Evolutionary conservation across 2,797 vertebrate species (phyloP).

Genomic region (Danio kyathit): DNA sequence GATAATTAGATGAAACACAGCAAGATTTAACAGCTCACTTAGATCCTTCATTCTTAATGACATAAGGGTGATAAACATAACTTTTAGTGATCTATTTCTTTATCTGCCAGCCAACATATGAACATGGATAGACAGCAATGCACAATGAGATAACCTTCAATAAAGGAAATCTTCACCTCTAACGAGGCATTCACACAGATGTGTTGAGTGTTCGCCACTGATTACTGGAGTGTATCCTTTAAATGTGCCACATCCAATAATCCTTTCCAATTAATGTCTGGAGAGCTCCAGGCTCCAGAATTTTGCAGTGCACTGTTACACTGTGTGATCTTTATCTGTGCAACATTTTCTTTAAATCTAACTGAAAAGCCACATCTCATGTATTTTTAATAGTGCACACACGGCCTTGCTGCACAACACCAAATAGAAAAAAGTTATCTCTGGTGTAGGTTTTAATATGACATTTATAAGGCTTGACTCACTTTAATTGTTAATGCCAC

Average conservation of each 20-base stretch:
- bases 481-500: conserved; percentile 12
- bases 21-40: no score
- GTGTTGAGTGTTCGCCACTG: background rate
- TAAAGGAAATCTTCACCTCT: conserved; percentile 19
- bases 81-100: background rate
- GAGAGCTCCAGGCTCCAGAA: conserved; percentile 34
- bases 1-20: no score
- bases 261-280: conserved; percentile 43
- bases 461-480: background rate
- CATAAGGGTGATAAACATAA: background rate
- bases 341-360: conserved; percentile 9
- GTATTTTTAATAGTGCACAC: background rate
- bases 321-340: conserved; percentile 10
- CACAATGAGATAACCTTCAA: conserved; percentile 36
- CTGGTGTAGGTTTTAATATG: conserved; percentile 6
- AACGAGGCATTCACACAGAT: conserved; percentile 39
- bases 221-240: conserved; percentile 41
- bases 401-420: background rate
- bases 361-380: background rate
- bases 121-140: background rate
- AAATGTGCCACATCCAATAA: conserved; percentile 16
- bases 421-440: background rate
- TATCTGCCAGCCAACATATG: background rate
- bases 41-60: background rate
- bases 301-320: conserved; percentile 12